Conservation (phyloP, 2,888 invertebrate species). For the Andrena bucephala region DNA sequence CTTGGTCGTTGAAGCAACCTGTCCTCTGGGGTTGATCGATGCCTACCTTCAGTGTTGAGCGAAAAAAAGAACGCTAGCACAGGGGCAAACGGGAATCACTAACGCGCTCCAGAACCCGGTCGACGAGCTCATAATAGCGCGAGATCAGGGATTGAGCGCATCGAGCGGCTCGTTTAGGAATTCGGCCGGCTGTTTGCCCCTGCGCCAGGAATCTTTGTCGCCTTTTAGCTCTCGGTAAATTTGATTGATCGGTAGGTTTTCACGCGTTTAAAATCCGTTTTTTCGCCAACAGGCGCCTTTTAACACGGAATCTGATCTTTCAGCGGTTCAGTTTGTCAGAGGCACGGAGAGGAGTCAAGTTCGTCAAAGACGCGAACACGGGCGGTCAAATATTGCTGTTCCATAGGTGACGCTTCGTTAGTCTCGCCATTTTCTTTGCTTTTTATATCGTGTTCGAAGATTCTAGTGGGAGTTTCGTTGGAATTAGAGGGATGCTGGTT, state of each 20-base stretch:
- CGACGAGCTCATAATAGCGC: constrained; percentile 34
- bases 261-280: constrained; percentile 19
- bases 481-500: neutral
- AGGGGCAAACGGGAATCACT: constrained; percentile 12
- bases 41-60: constrained; percentile 46
- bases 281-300: constrained; percentile 11
- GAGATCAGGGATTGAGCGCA: constrained; percentile 37
- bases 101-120: constrained; percentile 17
- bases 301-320: constrained; percentile 47
- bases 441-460: neutral
- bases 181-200: constrained; percentile 35
- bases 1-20: constrained; percentile 63
- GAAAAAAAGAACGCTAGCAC: neutral
- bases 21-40: constrained; percentile 70
- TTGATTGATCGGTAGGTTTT: constrained; percentile 28
- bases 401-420: neutral
- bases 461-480: neutral
- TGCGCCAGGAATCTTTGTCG: constrained; percentile 36
- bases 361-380: neutral
- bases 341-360: constrained; percentile 31
- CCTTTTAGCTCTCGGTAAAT: constrained; percentile 28
- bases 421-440: neutral
- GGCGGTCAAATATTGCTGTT: neutral
- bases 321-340: constrained; percentile 38
- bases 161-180: constrained; percentile 45